A percentile compares a stretch with the other conserved stretches of the same genome.
Evolutionary conservation across 2,113 vertebrate genomes (phyloP).

Genomic region (Leptocoma aspasia): DNA sequence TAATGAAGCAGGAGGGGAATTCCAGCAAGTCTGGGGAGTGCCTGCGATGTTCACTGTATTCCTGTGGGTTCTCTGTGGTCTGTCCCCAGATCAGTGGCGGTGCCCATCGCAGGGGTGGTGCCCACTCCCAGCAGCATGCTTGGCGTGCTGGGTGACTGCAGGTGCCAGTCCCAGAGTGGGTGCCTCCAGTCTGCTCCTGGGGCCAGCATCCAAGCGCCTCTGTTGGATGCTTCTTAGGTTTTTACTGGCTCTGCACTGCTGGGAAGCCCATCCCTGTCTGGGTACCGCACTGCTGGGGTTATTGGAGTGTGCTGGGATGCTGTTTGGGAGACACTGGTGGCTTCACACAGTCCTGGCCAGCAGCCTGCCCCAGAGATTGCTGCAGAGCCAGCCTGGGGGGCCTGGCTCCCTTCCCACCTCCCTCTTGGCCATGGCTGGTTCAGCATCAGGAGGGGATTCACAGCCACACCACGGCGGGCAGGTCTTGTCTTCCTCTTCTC

Average conservation of each 20-base stretch:
- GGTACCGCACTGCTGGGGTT: background rate
- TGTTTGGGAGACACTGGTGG: background rate
- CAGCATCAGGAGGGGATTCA: background rate
- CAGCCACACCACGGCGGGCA: background rate
- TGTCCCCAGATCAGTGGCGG: fast-evolving
- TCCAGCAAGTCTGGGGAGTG: background rate
- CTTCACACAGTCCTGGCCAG: fast-evolving
- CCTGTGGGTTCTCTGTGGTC: background rate
- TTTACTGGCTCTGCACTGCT: fast-evolving
- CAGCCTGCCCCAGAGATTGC: background rate
- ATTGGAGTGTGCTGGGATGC: background rate
- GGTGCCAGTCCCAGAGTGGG: background rate
- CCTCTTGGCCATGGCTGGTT: background rate
- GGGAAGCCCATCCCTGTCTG: fast-evolving
- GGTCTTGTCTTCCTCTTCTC: background rate
- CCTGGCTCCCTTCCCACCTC: background rate
- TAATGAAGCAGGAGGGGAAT: background rate
- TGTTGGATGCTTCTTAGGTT: background rate
- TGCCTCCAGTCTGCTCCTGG: background rate
- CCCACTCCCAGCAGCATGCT: background rate
- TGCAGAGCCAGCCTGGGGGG: background rate
- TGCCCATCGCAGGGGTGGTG: fast-evolving
- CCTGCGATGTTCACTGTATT: background rate
- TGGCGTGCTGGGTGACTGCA: background rate
- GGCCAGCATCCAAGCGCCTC: fast-evolving